Conservation (phyloP, 2,113 vertebrate species). For the Syrmaticus mikado region DNA sequence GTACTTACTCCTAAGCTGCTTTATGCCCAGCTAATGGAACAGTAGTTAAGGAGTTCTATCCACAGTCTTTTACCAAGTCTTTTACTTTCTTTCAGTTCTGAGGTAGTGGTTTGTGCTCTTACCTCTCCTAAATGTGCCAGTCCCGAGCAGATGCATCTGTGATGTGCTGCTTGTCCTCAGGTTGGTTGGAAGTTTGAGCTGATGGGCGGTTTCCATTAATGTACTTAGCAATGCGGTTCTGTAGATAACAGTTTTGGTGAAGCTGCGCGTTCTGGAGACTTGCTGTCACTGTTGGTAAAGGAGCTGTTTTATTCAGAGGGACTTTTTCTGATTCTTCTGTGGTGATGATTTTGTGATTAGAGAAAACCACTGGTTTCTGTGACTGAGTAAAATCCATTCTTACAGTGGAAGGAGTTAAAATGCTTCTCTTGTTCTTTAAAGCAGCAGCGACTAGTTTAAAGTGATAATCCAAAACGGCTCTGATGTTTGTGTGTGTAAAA, state of each 20-base stretch:
- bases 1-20: neutral
- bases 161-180: neutral
- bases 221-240: neutral
- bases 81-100: neutral
- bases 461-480: neutral
- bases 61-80: too few species aligned
- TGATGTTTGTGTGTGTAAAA: neutral
- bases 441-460: neutral
- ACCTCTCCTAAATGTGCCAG: neutral
- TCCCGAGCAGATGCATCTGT: neutral
- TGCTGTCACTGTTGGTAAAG: neutral
- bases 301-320: neutral
- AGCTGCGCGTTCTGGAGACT: neutral
- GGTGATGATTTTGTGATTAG: neutral
- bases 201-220: neutral
- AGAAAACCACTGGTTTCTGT: neutral
- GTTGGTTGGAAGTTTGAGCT: neutral
- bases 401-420: constrained; percentile 17
- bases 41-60: neutral
- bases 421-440: constrained; percentile 11
- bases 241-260: neutral
- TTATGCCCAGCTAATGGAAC: neutral
- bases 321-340: neutral
- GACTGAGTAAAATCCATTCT: neutral
- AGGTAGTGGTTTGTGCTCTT: neutral